Evolutionary conservation across 23 tunicate genomes (phyloP), one percentile per base, ranked within the genome.

Genomic region (Clavelina lepadiformis): DNA sequence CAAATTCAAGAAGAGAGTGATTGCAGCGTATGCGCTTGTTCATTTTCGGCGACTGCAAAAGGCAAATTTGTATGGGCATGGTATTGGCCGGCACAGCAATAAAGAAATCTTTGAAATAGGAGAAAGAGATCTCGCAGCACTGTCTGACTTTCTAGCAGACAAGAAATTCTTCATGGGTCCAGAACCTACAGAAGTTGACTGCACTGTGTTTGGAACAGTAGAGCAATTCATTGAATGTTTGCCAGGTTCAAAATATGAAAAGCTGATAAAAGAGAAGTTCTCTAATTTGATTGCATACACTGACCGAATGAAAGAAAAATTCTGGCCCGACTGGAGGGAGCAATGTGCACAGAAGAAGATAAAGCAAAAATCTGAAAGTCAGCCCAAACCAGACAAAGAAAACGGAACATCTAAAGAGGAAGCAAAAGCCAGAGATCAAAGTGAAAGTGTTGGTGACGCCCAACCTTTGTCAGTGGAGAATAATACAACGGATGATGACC

Each of bases 241-340:
- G 3, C 61, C 61, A 3, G 75, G 62, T 1, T 4, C 47, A 3
- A 33, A 41, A 24, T 60, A 67, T 23, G 61, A 78, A 33, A 59
- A 46, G 24, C 60, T 68, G 18, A 11, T 78, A 3, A 11, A 31
- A 6, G 75, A 59, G n/a, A 57, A 68, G 29, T 33, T 38, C 2
- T 23, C 62, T 2, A 78, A 78, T 35, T 35, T 78, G 33, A 38
- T 31, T 5, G 84, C 37, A 3, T 78, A 78, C 69, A 53, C 63
- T 23, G 69, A 78, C 19, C 46, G 84, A n/a, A 78, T 78, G 68
- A 68, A 33, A 51, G 69, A 46, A 56, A 68, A 68, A 60, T 78
- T 68, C 46, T 78, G 72, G 66, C 61, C 75, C 1, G 84, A 78
- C 29, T 78, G 84, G 84, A 51, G 58, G 2, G 84, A 78, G 29